These are phyloP conservation scores for Sminthurinus aureus DNA, from an alignment of 2,888 invertebrate genomes.

Conservation along the genomic window DNA sequence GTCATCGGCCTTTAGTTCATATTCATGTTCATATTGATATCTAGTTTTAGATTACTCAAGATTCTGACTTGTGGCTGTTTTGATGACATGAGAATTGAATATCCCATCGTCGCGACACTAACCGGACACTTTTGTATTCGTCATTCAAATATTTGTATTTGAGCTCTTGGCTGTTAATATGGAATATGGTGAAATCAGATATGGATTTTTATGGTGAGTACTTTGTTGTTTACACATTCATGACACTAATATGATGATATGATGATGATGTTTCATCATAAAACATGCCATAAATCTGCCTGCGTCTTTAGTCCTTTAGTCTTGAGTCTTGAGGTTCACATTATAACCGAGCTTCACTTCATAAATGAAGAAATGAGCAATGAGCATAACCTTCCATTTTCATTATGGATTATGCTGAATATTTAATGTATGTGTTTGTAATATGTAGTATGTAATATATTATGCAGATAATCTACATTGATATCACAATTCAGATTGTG, in stretches of 20 bases:
- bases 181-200: conserved; percentile 9
- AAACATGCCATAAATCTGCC: neutral
- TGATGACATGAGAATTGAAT: neutral
- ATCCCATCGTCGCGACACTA: conserved; percentile 15
- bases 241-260: neutral
- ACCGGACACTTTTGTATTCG: conserved; percentile 3
- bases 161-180: neutral
- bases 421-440: too few species aligned
- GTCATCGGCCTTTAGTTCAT: neutral
- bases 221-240: conserved; percentile 9
- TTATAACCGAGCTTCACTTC: neutral
- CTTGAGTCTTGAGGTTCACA: neutral
- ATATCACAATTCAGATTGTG: too few species aligned
- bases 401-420: neutral
- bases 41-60: too few species aligned
- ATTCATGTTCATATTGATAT: too few species aligned
- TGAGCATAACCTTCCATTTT: neutral
- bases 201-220: conserved; percentile 9
- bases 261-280: neutral
- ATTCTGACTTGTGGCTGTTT: too few species aligned
- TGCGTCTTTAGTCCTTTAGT: neutral
- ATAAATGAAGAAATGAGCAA: neutral
- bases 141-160: neutral
- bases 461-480: too few species aligned
- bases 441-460: too few species aligned